Evolutionary conservation across 2,797 vertebrate genomes (phyloP), one percentile per base, ranked within the genome.

Genomic region (Arrhamphus sclerolepis): DNA sequence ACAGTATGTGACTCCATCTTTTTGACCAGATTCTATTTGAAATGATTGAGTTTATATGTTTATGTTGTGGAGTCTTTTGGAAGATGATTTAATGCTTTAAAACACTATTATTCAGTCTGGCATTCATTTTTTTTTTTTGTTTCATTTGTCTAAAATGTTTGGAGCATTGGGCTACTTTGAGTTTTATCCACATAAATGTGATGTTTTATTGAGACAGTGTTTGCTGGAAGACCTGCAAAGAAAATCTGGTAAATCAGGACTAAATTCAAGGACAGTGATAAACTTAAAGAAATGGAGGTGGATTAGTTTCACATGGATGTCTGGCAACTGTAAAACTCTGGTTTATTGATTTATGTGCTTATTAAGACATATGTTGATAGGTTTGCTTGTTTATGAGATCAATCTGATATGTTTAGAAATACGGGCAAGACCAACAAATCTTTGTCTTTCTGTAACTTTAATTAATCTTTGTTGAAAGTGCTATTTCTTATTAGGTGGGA

Each of bases 181-280:
- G 80, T 82, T 86, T 87, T 72, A 87, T 87, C 85, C 81, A 87
- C 84, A 87, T 89, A 74, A 67, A 50, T 72, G 66, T 53, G 40
- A 77, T 34, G 34, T 77, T 81, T 85, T 80, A 82, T 83, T 46
- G 26, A 34, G 10, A 56, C 6, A 46, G 21, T 62, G n/a, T 70
- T 0, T 29, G 54, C 24, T 28, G 7, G 7, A 55, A 50, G 56
- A 72, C 21, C 62, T 62, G 34, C 28, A 73, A 77, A 52, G 34
- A 73, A 77, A 52, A 38, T 19, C 19, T 54, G 58, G 75, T 51
- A 70, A 50, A 78, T 71, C 49, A 59, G 34, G 7, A 51, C 48
- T 42, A 46, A 46, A 57, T 44, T 47, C 57, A 70, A 66, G 51
- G 65, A 55, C 58, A 65, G n/a, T 31, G 28, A 58, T 31, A 24